Percentiles rank a stretch among this genome's conserved stretches.
These are phyloP conservation scores for Sceliomorpha sp. DNA, from an alignment of 2,888 invertebrate genomes.

Conservation along the genomic window DNA sequence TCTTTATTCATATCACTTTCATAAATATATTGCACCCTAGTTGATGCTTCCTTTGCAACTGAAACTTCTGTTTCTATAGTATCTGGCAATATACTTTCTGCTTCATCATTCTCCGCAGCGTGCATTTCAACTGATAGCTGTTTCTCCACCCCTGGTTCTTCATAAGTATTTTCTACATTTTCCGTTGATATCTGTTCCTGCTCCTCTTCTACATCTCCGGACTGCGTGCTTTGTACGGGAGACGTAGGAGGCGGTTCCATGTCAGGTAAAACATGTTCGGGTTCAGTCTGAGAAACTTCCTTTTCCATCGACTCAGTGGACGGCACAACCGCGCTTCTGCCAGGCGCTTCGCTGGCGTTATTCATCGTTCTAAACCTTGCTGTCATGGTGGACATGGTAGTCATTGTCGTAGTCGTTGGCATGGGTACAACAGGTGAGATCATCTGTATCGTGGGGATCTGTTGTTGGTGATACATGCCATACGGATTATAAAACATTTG, in stretches of 20 bases:
- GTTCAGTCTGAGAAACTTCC: slow-evolving; percentile 60
- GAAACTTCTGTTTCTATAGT: slow-evolving; percentile 61
- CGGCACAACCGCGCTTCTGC: slow-evolving; percentile 15
- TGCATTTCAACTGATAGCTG: slow-evolving; percentile 59
- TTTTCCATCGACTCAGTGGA: slow-evolving; percentile 61
- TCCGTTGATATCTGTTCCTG: slow-evolving; percentile 49
- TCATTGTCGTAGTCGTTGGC: slow-evolving; percentile 70
- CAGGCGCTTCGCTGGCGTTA: slow-evolving; percentile 40
- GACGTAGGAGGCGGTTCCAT: slow-evolving; percentile 61
- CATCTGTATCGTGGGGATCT: slow-evolving; percentile 80
- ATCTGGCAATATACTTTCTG: slow-evolving; percentile 69
- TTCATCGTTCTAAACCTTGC: slow-evolving; percentile 53
- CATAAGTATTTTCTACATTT: slow-evolving; percentile 6
- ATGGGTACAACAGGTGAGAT: slow-evolving; percentile 80
- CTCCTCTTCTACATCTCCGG: slow-evolving; percentile 23
- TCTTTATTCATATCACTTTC: slow-evolving; percentile 14
- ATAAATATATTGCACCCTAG: slow-evolving; percentile 20
- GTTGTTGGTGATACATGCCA: slow-evolving; percentile 82
- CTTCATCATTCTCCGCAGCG: slow-evolving; percentile 66
- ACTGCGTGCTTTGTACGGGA: slow-evolving; percentile 39
- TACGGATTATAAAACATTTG: slow-evolving; percentile 81
- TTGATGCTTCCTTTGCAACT: background rate
- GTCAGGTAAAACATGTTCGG: slow-evolving; percentile 33
- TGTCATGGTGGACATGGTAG: slow-evolving; percentile 61
- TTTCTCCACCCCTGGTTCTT: too few species aligned